Evolutionary conservation across 2,888 invertebrate genomes (phyloP), one percentile per base, ranked within the genome.

Genomic region (Spodoptera exigua): DNA sequence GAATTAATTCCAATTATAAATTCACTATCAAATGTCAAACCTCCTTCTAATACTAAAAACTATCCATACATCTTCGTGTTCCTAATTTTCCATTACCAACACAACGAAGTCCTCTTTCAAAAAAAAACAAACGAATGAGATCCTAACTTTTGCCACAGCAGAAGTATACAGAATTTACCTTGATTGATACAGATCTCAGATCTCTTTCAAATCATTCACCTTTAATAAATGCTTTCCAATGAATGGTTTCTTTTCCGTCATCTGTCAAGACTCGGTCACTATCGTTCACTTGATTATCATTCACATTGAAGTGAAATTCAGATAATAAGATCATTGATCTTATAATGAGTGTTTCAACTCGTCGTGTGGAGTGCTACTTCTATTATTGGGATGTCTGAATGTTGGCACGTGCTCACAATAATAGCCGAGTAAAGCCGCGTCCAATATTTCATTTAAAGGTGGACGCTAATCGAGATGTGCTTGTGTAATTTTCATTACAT

Each of bases 311-410:
- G 52, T 52, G 62, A 63, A 57, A 59, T 48, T 49, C 17, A 54
- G 53, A 60, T 36, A 52, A 55, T 56, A 74, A 78, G 78, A 79
- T 72, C 80, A 80, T 70, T 57, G 79, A 61, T 79, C 79, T 70
- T 62, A 32, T 70, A 72, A 75, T 74, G 68, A 58, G 58, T 49
- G 57, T 65, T 65, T 65, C 70, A 64, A 66, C 78, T 52, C 43
- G 51, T 13, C 17, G 43, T 55, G 46, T 45, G 56, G 55, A 36
- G 55, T 34, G 58, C 47, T 45, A 47, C 37, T 12, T 49, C 65
- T 60, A 56, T 68, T 67, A 66, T 70, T 70, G 69, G 65, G 65
- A 64, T 49, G 54, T 74, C 66, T 53, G 65, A 70, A 70, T 69
- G 65, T 74, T 69, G 68, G 74, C 81, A 76, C 77, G 76, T 78